Evolutionary conservation across 1,140 invertebrate species (phyloP), one percentile per base, ranked within the genome.

Genomic region (Pseudomyrmex concolor): DNA sequence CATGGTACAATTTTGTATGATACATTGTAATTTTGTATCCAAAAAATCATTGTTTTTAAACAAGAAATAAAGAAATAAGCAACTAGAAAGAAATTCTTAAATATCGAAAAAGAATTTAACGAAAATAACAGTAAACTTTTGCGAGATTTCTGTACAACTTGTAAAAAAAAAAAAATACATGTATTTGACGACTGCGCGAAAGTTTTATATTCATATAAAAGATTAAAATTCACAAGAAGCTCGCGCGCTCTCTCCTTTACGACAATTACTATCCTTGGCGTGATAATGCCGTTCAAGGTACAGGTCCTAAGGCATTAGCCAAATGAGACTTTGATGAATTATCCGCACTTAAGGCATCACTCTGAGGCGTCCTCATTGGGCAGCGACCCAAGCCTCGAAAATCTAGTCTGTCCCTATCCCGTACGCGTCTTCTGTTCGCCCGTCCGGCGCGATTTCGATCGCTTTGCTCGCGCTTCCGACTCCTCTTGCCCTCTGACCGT

Each of bases 261-360:
- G 19, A 25, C 59, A 45, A 77, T 50, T 25, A 43, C 66, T 12
- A 48, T 12, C 34, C 12, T 70, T 66, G 51, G 13, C 5, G 43
- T 22, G 50, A 78, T 72, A 74, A 83, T 59, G 15, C 12, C 62
- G 19, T 55, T 82, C 43, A 72, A 73, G 45, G 67, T 74, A 54
- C 45, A 48, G 15, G 8, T 5, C 68, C 9, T 57, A 57, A 60
- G 81, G 66, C 82, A 86, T 88, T 85, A 88, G 80, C 78, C 80
- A 85, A 87, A 90, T 84, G 85, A 90, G 73, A 90, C 89, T 90
- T 90, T 90, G 89, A 90, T 87, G 89, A 91, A 90, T 90, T 91
- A 90, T 89, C 83, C 89, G 78, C 83, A 84, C 77, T 88, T 83
- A 84, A 86, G 71, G 72, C 54, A 64, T 73, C 50, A 57, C 51